These are phyloP conservation scores for Rhinolophus sinicus DNA, from an alignment of 2,113 vertebrate genomes.

Conservation along the genomic window DNA sequence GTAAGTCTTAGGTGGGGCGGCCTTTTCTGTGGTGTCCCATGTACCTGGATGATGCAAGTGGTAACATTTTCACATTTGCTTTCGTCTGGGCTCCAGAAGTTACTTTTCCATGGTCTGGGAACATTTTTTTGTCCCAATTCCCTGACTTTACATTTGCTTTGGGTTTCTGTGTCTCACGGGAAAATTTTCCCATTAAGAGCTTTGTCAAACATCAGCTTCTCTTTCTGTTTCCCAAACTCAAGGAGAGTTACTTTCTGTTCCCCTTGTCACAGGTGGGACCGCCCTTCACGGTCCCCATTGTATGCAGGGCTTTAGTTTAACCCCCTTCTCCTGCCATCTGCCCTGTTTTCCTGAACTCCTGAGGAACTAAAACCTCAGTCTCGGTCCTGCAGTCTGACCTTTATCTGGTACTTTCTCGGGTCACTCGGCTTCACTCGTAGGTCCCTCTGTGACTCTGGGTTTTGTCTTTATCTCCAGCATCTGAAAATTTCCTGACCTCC, in stretches of 20 bases:
- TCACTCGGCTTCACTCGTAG: accelerated
- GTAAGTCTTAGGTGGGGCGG: neutral
- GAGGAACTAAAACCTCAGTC: neutral
- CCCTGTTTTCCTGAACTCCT: neutral
- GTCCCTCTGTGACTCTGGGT: neutral
- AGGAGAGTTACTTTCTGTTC: neutral
- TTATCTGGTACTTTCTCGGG: too few relatives aligned
- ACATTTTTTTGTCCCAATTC: neutral
- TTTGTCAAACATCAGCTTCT: neutral
- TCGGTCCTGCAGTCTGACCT: accelerated
- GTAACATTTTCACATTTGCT: neutral
- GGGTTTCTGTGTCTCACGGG: neutral
- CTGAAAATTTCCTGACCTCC: neutral
- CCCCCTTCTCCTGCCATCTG: neutral
- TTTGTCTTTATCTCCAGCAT: neutral
- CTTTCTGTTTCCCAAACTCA: neutral
- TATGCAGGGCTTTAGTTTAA: neutral
- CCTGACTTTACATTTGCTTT: neutral
- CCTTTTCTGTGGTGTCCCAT: neutral
- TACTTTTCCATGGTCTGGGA: neutral
- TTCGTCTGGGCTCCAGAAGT: neutral
- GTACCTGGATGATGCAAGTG: neutral
- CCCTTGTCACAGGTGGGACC: neutral
- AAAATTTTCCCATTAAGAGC: neutral
- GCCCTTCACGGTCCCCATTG: too few relatives aligned